A percentile compares a stretch with the other conserved stretches of the same genome.
Conservation (phyloP, 2,797 vertebrate species). For the Rachycentron canadum region DNA sequence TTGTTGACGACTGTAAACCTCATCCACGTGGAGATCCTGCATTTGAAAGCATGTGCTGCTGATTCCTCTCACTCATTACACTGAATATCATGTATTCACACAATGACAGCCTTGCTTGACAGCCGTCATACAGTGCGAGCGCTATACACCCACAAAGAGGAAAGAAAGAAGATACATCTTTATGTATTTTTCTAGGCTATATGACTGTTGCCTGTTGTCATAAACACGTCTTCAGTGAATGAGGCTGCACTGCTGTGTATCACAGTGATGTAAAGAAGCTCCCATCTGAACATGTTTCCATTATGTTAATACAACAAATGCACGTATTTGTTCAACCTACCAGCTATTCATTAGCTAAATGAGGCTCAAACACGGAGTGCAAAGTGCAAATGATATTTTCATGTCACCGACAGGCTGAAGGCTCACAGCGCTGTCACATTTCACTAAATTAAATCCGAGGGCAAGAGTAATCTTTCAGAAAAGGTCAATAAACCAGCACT, state of each 20-base stretch:
- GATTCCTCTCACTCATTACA: slow-evolving; percentile 26
- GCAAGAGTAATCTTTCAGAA: slow-evolving; percentile 48
- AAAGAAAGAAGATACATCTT: slow-evolving; percentile 11
- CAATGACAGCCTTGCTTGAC: slow-evolving; percentile 29
- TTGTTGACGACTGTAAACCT: slow-evolving; percentile 15
- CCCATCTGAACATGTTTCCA: neutral
- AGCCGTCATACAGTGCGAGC: slow-evolving; percentile 25
- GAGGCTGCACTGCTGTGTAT: neutral
- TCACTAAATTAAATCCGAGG: slow-evolving; percentile 56
- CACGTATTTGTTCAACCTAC: slow-evolving; percentile 14
- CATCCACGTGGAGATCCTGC: slow-evolving; percentile 1
- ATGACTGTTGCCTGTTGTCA: neutral
- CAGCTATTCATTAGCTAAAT: slow-evolving; percentile 55
- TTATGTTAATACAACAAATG: slow-evolving; percentile 40
- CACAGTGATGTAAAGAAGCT: slow-evolving; percentile 3
- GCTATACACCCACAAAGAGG: neutral
- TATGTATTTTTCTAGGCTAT: neutral
- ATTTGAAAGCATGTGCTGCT: neutral
- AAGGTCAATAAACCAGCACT: slow-evolving; percentile 48
- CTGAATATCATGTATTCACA: slow-evolving; percentile 7
- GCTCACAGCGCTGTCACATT: slow-evolving; percentile 38
- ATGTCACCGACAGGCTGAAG: slow-evolving; percentile 31
- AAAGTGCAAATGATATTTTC: slow-evolving; percentile 42
- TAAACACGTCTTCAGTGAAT: neutral
- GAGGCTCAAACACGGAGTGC: slow-evolving; percentile 29